Conservation (phyloP, 1,140 invertebrate species). For the Leptopilina boulardi region DNA sequence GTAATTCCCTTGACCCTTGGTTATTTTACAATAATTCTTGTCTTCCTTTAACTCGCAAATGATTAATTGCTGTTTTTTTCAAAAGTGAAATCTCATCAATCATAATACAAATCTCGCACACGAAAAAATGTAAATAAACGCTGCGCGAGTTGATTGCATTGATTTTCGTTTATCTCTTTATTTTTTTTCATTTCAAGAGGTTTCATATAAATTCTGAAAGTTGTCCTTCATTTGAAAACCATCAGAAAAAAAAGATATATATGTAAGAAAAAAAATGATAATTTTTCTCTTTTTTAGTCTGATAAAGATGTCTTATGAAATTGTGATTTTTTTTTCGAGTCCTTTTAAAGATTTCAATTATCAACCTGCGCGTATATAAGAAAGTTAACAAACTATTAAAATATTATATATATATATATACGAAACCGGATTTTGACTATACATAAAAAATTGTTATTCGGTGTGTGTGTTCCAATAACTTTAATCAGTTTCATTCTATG, state of each 20-base stretch:
- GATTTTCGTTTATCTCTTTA: slow-evolving; percentile 10
- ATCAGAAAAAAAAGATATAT: neutral
- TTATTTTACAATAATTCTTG: neutral
- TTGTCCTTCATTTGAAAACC: neutral
- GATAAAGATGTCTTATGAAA: no score
- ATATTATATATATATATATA: no score
- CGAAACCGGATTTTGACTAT: neutral
- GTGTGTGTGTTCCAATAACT: neutral
- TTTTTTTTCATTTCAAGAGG: neutral
- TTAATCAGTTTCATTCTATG: slow-evolving; percentile 9
- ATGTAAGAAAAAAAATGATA: no score
- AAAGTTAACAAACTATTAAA: neutral
- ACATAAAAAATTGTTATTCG: no score
- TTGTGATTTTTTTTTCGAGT: no score
- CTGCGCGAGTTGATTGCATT: neutral
- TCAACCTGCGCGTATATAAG: neutral
- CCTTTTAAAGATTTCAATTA: no score
- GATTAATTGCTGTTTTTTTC: neutral
- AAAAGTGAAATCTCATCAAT: neutral
- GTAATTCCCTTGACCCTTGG: slow-evolving; percentile 3
- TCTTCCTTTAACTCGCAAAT: neutral
- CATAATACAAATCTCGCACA: neutral
- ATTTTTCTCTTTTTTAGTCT: no score
- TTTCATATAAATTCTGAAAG: neutral
- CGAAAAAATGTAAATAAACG: neutral